Evolutionary conservation across 2,888 invertebrate species (phyloP), one percentile per base, ranked within the genome.

Genomic region (Heliconius hortense): DNA sequence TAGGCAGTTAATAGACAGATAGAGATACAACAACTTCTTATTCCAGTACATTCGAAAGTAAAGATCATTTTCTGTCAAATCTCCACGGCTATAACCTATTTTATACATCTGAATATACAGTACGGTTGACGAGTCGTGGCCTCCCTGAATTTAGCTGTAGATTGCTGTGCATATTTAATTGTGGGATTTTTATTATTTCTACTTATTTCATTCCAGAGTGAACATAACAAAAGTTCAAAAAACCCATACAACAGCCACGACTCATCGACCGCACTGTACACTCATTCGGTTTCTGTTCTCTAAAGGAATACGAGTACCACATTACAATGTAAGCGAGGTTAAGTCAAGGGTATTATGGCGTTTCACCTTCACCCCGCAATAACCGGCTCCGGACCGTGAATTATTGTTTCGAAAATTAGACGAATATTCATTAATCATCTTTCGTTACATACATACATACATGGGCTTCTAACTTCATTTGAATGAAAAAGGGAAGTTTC

Each of bases 341-440:
- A 74, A 72, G 76, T 76, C 73, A 66, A 75, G 72, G 76, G 71
- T 77, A 73, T 66, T 71, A 70, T 73, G 35, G 72, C 79, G 80
- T 81, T 81, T 81, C 80, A 81, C 82, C 82, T 82, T 73, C 69
- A 77, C 78, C 75, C 79, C 66, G 77, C 53, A 79, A 79, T 79
- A 79, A 79, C 75, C 73, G 77, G 76, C 74, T 72, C 56, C 66
- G 60, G 31, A 43, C 79, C 76, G 78, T 84, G 84, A 85, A 82
- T 85, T 84, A 86, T 85, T 84, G 83, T 84, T 82, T 82, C 78
- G 82, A 82, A 82, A 84, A 82, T 84, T 83, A 80, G 79, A 80
- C 77, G 72, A 56, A 68, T 69, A 78, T 77, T 77, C 81, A 81
- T 82, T 81, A 83, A 79, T 78, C 78, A 76, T 79, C 31, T 74